Evolutionary conservation across 2,113 vertebrate genomes (phyloP), one percentile per base, ranked within the genome.

Genomic region (Malaclemys terrapin): DNA sequence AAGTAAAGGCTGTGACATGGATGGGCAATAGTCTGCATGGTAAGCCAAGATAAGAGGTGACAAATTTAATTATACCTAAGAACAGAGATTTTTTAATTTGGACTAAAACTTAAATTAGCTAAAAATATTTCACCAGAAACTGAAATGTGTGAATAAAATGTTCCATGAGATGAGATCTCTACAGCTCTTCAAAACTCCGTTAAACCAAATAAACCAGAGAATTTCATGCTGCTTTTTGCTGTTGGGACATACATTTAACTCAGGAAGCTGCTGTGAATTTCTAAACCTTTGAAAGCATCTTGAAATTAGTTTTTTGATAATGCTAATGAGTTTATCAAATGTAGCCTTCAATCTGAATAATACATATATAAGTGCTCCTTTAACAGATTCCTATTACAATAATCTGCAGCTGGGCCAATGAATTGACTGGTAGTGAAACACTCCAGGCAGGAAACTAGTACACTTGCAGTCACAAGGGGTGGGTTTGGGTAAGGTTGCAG

Each of bases 51-150:
- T 98, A 99, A 98, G 97, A 96, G 91, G 91, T 97, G 96, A 98
- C 96, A 98, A 98, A 98, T 98, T 98, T 98, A 98, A 99, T 99
- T 99, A 98, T 97, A 96, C 97, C 97, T 98, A 97, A 98, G 95
- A 85, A 96, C 88, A 95, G 3, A 45, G 82, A 97, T 90, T 96
- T 97, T 87, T 94, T 98, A 96, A 98, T 98, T 97, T 95, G 87
- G 94, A 78, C 80, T 93, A 95, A 95, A 72, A 97, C 97, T 96
- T 95, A 95, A 96, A 97, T 95, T 89, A 86, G 96, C 75, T 47
- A 79, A 95, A 97, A 98, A 97, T 94, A 98, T 82, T 93, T 95
- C 94, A 94, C 72, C 87, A 92, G 96, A 95, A 97, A 95, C 89
- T 89, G 95, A 94, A 97, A 96, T 82, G 84, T 5, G 86, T 89